Evolutionary conservation across 2,888 invertebrate species (phyloP), one percentile per base, ranked within the genome.

Genomic region (Macrosiphum euphorbiae): DNA sequence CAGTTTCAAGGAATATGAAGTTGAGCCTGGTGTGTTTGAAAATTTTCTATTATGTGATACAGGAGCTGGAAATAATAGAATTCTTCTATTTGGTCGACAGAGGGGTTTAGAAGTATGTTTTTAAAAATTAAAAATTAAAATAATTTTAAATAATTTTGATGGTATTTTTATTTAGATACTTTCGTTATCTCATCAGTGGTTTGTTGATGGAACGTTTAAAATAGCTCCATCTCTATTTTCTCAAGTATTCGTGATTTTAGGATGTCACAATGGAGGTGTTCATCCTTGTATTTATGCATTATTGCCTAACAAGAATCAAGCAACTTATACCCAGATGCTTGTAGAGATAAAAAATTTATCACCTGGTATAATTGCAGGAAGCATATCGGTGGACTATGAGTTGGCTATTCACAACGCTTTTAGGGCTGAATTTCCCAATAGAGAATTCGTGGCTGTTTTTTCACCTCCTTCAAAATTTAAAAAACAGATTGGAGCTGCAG

Each of bases 181-280:
- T 50, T 41, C 61, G 61, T 44, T 61, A 89, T 89, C 44, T 47
- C 35, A 78, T 26, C 26, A 90, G n/a, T 90, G 78, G 78, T 90
- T 90, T 90, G 90, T 90, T 20, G 90, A 90, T 50, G 78, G 90
- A 8, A 90, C 90, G 3, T 90, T 90, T 35, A 90, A 78, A 50
- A 90, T 90, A 67, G 67, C 67, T 50, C 90, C 90, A 8, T 47
- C 5, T 11, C 35, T 90, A 78, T 90, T 90, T 90, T 47, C 67
- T 1, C 90, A 78, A 78, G 90, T 90, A 26, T 90, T 90, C 35
- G 90, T 90, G 8, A 78, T 90, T 35, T 78, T 90, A 50, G 78
- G 78, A 50, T 78, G 47, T 50, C 78, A 50, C 8, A 90, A 90
- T 90, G 50, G 90, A 16, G 50, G 50, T 52, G 50, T n/a, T n/a